Percentiles rank a stretch among this genome's conserved stretches.
Conservation (phyloP, 2,797 vertebrate genomes). For the Ctenosaura bakeri region DNA sequence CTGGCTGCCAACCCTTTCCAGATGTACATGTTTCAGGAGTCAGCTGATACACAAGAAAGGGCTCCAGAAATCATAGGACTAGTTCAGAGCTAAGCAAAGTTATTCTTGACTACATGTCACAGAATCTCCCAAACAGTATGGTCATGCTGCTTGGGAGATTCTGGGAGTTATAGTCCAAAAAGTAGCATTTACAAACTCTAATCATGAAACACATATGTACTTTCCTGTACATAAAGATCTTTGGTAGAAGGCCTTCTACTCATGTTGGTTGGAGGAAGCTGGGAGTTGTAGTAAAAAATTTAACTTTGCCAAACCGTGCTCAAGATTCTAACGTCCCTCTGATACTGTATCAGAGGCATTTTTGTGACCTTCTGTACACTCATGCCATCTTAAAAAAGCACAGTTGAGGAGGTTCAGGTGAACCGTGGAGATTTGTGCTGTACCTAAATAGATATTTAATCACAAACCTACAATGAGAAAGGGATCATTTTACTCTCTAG, state of each 20-base stretch:
- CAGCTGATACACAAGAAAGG: neutral
- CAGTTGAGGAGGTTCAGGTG: neutral
- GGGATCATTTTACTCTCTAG: too few relatives aligned
- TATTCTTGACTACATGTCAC: too few relatives aligned
- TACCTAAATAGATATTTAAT: neutral
- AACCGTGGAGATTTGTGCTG: neutral
- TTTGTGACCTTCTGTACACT: neutral
- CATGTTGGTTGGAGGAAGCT: neutral
- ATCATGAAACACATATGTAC: too few relatives aligned
- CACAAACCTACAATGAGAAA: neutral
- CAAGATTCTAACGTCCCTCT: neutral
- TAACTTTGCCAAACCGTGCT: neutral
- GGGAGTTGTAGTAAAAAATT: too few relatives aligned
- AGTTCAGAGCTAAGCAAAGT: too few relatives aligned
- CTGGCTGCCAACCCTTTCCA: conserved; percentile 12
- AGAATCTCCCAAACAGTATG: too few relatives aligned
- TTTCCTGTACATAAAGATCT: too few relatives aligned
- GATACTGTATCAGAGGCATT: neutral
- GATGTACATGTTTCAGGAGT: neutral
- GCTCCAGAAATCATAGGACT: neutral
- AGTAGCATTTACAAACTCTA: too few relatives aligned
- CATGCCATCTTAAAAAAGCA: neutral
- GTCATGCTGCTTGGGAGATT: too few relatives aligned
- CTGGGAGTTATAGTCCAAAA: too few relatives aligned
- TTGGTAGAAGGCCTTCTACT: too few relatives aligned